phyloP scores from a whole-genome alignment of 1,140 invertebrate species.

The Saccostrea glomerata region DNA sequence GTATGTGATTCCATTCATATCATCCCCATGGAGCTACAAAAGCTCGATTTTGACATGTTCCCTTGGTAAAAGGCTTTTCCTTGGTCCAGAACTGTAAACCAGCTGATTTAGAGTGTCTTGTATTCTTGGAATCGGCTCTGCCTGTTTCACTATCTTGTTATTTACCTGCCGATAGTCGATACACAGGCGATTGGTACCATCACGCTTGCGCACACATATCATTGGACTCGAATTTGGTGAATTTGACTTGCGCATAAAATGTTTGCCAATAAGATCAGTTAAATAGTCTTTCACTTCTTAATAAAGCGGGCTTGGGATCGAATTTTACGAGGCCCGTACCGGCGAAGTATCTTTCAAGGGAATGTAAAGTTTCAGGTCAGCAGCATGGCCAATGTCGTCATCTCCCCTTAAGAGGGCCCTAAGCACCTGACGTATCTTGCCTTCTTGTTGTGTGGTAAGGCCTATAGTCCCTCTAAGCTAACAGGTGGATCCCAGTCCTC shows the following conservation, averaged over 20 bases:
- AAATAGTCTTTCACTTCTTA: slow-evolving; percentile 61
- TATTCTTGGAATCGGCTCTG: slow-evolving; percentile 43
- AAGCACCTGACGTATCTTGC: background rate
- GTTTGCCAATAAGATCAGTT: slow-evolving; percentile 37
- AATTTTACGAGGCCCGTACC: slow-evolving; percentile 46
- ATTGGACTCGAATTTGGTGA: slow-evolving; percentile 54
- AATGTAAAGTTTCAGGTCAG: slow-evolving; percentile 51
- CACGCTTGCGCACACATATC: slow-evolving; percentile 56
- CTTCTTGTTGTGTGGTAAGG: no score
- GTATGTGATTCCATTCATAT: slow-evolving; percentile 54
- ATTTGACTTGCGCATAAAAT: slow-evolving; percentile 43
- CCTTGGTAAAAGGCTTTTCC: slow-evolving; percentile 62
- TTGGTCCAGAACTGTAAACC: slow-evolving; percentile 59
- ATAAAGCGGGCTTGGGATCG: slow-evolving; percentile 54
- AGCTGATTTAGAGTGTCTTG: slow-evolving; percentile 52
- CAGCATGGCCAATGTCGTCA: background rate
- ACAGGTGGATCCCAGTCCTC: no score
- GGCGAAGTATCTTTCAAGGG: slow-evolving; percentile 47
- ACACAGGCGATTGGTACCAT: slow-evolving; percentile 56
- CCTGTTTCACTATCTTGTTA: slow-evolving; percentile 44
- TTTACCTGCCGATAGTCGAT: slow-evolving; percentile 59
- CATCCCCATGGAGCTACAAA: slow-evolving; percentile 50
- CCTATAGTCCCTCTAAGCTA: no score
- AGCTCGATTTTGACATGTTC: slow-evolving; percentile 29
- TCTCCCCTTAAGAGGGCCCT: slow-evolving; percentile 16